These are phyloP conservation scores for Erythrocebus patas DNA, from an alignment of 2,113 vertebrate genomes.

Conservation along the genomic window DNA sequence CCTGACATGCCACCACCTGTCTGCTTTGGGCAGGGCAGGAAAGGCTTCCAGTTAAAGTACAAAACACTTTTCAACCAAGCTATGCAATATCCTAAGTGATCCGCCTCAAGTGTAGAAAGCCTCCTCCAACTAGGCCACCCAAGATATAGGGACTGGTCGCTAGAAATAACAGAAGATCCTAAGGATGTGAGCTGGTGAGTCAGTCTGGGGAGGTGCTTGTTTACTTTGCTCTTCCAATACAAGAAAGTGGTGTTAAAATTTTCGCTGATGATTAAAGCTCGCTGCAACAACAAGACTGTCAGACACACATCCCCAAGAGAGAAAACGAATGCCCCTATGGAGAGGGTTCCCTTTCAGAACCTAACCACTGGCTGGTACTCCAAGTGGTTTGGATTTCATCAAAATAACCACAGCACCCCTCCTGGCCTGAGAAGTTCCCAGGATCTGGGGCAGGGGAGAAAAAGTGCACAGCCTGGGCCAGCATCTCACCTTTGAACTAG, in stretches of 20 bases:
- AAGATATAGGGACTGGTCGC: neutral
- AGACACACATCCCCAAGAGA: neutral
- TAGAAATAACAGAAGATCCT: neutral
- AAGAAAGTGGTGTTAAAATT: neutral
- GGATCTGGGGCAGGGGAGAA: neutral
- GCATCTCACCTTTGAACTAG: neutral
- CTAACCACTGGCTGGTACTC: neutral
- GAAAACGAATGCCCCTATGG: accelerated
- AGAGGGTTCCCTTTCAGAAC: neutral
- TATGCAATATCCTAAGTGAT: neutral
- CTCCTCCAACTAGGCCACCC: neutral
- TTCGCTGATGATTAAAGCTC: neutral
- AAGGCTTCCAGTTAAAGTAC: slow-evolving; percentile 39
- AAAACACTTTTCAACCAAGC: neutral
- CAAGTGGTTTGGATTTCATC: neutral
- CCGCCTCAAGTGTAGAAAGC: neutral
- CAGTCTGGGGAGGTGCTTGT: neutral
- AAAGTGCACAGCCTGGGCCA: neutral
- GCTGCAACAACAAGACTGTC: too few relatives aligned
- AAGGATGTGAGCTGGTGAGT: neutral
- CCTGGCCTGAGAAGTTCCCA: neutral
- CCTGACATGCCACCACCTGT: slow-evolving; percentile 67
- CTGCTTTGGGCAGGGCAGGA: slow-evolving; percentile 59
- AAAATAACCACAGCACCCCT: slow-evolving; percentile 21
- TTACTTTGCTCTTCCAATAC: neutral